These are phyloP conservation scores for Bhutanitis thaidina DNA, from an alignment of 2,888 invertebrate genomes.

Conservation along the genomic window DNA sequence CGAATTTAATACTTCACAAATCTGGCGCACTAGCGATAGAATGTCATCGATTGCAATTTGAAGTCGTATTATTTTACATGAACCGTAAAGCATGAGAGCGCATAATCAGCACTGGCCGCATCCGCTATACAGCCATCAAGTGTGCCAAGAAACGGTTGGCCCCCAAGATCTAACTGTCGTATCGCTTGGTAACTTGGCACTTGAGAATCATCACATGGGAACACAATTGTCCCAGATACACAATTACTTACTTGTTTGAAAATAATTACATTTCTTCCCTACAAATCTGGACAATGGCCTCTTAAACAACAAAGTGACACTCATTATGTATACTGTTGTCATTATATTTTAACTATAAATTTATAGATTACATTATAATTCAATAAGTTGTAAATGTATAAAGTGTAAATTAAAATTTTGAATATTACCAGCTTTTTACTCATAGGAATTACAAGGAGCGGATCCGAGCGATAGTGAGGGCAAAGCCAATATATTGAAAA, in stretches of 20 bases:
- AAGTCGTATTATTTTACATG: not conserved
- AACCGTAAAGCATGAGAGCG: not conserved
- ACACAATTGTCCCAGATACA: constrained; percentile 31
- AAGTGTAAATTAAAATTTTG: no score
- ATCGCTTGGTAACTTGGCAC: constrained; percentile 14
- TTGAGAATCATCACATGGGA: constrained; percentile 54
- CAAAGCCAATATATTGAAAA: no score
- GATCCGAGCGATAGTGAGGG: no score
- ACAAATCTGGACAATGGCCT: not conserved
- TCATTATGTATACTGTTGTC: no score
- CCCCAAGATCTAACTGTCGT: constrained; percentile 35
- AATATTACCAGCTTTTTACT: no score
- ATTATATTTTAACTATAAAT: no score
- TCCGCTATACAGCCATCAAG: constrained; percentile 26
- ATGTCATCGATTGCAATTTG: not conserved
- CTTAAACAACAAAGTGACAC: no score
- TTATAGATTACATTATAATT: no score
- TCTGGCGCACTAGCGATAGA: not conserved
- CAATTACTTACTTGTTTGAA: constrained; percentile 10
- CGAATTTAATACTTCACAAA: no score
- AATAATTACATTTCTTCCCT: not conserved
- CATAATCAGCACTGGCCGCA: not conserved
- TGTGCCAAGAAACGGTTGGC: constrained; percentile 52
- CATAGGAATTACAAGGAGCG: no score
- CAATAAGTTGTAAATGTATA: no score